phyloP scores from a whole-genome alignment of 1,140 invertebrate species.

The Macrotrachela quadricornifera region DNA sequence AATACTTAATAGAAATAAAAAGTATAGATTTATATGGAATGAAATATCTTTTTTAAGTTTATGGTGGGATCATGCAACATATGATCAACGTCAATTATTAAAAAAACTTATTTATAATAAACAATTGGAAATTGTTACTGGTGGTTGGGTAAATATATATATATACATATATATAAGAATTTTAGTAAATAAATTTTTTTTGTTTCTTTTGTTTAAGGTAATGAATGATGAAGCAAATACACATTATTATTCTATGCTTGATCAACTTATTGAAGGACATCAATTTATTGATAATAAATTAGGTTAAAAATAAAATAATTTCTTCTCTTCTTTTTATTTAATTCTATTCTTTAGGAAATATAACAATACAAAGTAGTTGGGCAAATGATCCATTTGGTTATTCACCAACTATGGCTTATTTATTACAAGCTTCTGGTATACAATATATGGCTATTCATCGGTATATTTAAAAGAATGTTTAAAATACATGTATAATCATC shows the following conservation, averaged over 20 bases:
- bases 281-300: constrained; percentile 28
- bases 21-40: constrained; percentile 84
- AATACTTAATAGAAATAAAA: constrained; percentile 51
- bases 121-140: constrained; percentile 77
- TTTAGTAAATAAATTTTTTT: not conserved
- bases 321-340: not conserved
- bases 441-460: constrained; percentile 72
- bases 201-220: constrained; percentile 30
- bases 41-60: constrained; percentile 76
- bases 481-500: too few relatives aligned
- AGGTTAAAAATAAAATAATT: not conserved
- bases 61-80: constrained; percentile 64
- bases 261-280: constrained; percentile 81
- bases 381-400: constrained; percentile 81
- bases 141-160: constrained; percentile 52
- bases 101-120: constrained; percentile 49
- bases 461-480: too few relatives aligned
- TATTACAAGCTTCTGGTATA: constrained; percentile 61
- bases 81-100: constrained; percentile 44
- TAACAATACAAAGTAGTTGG: constrained; percentile 42
- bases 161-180: not conserved
- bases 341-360: not conserved
- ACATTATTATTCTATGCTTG: constrained; percentile 73
- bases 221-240: constrained; percentile 92
- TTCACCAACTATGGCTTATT: constrained; percentile 67